These are phyloP conservation scores for Mylabris phalerata DNA, from an alignment of 1,140 invertebrate genomes.

Conservation along the genomic window DNA sequence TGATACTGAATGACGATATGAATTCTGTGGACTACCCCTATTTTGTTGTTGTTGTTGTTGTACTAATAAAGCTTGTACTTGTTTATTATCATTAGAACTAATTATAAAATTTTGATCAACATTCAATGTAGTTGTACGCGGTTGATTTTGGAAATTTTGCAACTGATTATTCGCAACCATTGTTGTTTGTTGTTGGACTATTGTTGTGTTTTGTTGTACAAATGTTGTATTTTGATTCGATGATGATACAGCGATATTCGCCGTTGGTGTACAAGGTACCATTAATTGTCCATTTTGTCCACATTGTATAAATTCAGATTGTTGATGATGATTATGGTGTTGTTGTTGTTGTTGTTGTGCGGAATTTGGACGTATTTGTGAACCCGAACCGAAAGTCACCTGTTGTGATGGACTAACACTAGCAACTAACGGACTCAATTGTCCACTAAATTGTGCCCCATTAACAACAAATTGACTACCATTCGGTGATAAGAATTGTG, in stretches of 20 bases:
- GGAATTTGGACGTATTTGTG: conserved; percentile 49
- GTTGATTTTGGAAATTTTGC: conserved; percentile 32
- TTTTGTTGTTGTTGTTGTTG: conserved; percentile 31
- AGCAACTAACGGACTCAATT: conserved; percentile 68
- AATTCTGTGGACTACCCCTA: conserved; percentile 36
- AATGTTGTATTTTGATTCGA: conserved; percentile 66
- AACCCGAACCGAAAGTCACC: conserved; percentile 55
- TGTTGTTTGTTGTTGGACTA: conserved; percentile 59
- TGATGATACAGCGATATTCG: conserved; percentile 50
- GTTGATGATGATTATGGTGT: conserved; percentile 43
- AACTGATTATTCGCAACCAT: conserved; percentile 66
- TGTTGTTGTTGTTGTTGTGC: not conserved
- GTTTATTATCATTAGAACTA: conserved; percentile 39
- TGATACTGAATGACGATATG: conserved; percentile 59
- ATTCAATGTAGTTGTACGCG: conserved; percentile 30
- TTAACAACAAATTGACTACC: conserved; percentile 65
- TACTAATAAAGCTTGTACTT: conserved; percentile 46
- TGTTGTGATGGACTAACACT: conserved; percentile 65
- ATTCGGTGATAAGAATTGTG: conserved; percentile 64
- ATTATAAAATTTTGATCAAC: conserved; percentile 39
- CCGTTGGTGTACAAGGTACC: conserved; percentile 64
- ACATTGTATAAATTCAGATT: conserved; percentile 65
- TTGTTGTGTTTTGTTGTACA: conserved; percentile 64
- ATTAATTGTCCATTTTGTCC: conserved; percentile 67
- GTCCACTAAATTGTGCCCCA: conserved; percentile 66